phyloP scores from a whole-genome alignment of 2,113 vertebrate genomes.

The Gulo gulo region DNA sequence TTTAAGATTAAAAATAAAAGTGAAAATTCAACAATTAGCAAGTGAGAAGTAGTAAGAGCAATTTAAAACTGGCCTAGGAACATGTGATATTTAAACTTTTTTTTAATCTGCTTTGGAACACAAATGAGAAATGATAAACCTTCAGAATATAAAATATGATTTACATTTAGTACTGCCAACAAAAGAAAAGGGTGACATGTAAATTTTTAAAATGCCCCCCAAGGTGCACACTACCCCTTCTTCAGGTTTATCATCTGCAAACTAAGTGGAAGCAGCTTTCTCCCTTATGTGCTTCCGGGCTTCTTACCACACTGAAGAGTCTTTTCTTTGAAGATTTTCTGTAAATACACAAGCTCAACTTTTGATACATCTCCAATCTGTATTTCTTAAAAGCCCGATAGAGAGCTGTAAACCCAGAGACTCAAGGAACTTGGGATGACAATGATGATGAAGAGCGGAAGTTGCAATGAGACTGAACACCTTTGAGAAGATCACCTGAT shows the following conservation, averaged over 20 bases:
- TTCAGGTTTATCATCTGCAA: neutral
- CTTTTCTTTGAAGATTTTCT: neutral
- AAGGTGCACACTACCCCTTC: neutral
- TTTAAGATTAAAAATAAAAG: slow-evolving; percentile 72
- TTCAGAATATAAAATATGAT: neutral
- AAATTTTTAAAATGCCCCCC: neutral
- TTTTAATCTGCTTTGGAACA: neutral
- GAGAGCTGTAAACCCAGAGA: neutral
- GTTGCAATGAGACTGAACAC: neutral
- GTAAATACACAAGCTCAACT: neutral
- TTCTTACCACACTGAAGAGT: neutral
- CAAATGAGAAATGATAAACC: neutral
- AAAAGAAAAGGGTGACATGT: neutral
- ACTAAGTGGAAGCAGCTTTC: neutral
- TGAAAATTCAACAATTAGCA: slow-evolving; percentile 61
- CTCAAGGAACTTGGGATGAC: neutral
- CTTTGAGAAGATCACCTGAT: neutral
- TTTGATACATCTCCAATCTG: neutral
- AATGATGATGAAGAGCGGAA: neutral
- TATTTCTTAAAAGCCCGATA: slow-evolving; percentile 17
- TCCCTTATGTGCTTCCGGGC: neutral
- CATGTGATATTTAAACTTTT: slow-evolving; percentile 19
- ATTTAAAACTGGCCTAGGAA: slow-evolving; percentile 41
- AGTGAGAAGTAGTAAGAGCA: slow-evolving; percentile 57
- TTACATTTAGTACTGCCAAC: neutral